Base-by-base conservation (phyloP, 1,140 invertebrate species). In the Agrypnia vestita region DNA sequence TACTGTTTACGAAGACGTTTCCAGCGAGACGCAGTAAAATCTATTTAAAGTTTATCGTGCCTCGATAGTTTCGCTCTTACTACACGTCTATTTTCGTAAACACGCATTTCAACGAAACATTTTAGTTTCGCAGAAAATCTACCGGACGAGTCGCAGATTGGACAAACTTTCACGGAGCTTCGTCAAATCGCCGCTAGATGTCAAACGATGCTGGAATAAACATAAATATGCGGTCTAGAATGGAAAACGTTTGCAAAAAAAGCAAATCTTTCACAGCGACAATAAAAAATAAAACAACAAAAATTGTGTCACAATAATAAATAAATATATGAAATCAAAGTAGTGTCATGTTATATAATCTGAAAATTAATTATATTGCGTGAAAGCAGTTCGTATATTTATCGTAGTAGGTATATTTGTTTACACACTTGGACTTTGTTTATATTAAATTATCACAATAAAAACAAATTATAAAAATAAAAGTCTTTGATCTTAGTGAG, bases 71-170 rank as follows among this genome's bases (percentile, higher is more conserved):
- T 35, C 25, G 21, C 11, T 59, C n/a, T 59, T 64, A 10, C 19
- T 64, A 9, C 35, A n/a, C 35, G n/a, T 35, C 61, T 35, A 43
- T 64, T 64, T 59, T 35, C 49, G 61, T 64, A 64, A 64, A 64
- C 21, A 64, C 17, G 15, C 17, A 35, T 35, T 35, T 35, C 25
- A 6, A 3, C 25, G 25, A 59, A 59, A 21, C 17, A 6, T 19
- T 35, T 35, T 35, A 35, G 25, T 35, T 35, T 35, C 11, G 17
- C 17, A 19, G 55, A 59, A 59, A 10, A 56, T 12, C 21, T 10
- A n/a, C 55, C 55, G 15, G 25, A 35, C 15, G 17, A 59, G 1
- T 59, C 15, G 55, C 8, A 21, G 15, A 19, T 59, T 59, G 11
- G 15, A 19, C 55, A 59, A 59, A 59, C 55, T 59, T 11, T 21